Evolutionary conservation across 2,113 vertebrate species (phyloP).

Genomic region (Apodemus speciosus): DNA sequence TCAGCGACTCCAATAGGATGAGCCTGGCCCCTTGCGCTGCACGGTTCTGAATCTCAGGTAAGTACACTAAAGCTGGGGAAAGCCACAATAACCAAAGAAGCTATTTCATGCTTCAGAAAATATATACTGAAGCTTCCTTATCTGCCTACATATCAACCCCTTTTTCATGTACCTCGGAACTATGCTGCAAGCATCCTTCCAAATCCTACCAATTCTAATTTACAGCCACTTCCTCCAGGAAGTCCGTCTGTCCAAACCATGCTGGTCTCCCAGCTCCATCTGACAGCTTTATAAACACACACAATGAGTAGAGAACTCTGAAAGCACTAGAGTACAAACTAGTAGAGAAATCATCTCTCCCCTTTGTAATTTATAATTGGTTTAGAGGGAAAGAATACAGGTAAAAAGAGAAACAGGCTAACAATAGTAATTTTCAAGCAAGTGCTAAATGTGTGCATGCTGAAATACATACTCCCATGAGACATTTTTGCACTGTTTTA

Average conservation of each 20-base stretch:
- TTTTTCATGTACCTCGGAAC: neutral
- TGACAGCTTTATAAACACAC: neutral
- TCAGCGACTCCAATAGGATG: slow-evolving; percentile 2
- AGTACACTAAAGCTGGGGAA: slow-evolving; percentile 35
- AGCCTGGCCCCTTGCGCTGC: slow-evolving; percentile 13
- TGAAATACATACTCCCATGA: slow-evolving; percentile 20
- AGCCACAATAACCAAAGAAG: slow-evolving; percentile 37
- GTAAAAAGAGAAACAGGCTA: slow-evolving; percentile 44
- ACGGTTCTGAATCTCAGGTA: slow-evolving; percentile 22
- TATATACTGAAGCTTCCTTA: neutral
- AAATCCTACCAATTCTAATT: slow-evolving; percentile 37
- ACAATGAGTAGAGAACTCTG: neutral
- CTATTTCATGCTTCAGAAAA: neutral
- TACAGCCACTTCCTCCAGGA: slow-evolving; percentile 50
- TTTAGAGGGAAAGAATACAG: neutral
- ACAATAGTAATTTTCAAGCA: slow-evolving; percentile 45
- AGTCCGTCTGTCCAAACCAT: neutral
- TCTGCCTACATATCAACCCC: neutral
- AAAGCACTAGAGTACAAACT: neutral
- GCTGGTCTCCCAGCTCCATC: neutral
- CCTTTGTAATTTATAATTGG: slow-evolving; percentile 28
- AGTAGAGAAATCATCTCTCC: neutral
- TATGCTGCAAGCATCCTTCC: neutral
- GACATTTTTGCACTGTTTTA: slow-evolving; percentile 24
- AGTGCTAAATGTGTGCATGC: slow-evolving; percentile 38